Conservation (phyloP, 2,888 invertebrate genomes). For the Macrosoma leucophasiata region DNA sequence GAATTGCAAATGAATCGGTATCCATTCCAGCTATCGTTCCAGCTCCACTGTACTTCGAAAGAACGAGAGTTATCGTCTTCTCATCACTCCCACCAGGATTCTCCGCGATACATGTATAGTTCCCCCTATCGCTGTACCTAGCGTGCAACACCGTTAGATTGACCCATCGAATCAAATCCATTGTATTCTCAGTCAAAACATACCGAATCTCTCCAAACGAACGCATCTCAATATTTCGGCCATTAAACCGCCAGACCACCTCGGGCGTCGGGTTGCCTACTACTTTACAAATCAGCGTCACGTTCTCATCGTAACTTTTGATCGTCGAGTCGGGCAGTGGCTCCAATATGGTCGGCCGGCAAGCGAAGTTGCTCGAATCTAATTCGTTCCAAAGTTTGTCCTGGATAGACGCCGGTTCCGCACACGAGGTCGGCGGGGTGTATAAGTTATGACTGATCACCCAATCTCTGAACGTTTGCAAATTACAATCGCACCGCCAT, state of each 20-base stretch:
- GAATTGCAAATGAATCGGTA: constrained; percentile 70
- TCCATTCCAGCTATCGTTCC: constrained; percentile 63
- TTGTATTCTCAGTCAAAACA: constrained; percentile 55
- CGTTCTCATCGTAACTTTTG: constrained; percentile 80
- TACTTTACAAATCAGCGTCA: constrained; percentile 85
- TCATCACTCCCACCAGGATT: constrained; percentile 89
- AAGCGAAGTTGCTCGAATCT: constrained; percentile 85
- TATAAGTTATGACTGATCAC: constrained; percentile 83
- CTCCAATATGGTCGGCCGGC: constrained; percentile 84
- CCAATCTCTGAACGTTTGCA: constrained; percentile 87
- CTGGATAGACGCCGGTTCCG: constrained; percentile 79
- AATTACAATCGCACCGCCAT: constrained; percentile 92
- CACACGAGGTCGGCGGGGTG: constrained; percentile 84
- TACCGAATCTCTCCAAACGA: constrained; percentile 70
- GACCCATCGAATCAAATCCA: constrained; percentile 75
- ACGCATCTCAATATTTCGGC: constrained; percentile 73
- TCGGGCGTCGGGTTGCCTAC: constrained; percentile 85
- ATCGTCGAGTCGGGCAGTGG: constrained; percentile 76
- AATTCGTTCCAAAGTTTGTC: constrained; percentile 85
- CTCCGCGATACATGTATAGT: constrained; percentile 86
- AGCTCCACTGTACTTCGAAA: constrained; percentile 63
- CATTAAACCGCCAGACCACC: constrained; percentile 83
- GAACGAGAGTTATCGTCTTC: constrained; percentile 80
- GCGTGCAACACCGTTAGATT: constrained; percentile 82
- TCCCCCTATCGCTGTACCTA: constrained; percentile 79